A percentile compares a stretch with the other conserved stretches of the same genome.
phyloP scores from a whole-genome alignment of 92 coral and sea anemone species.

The Blastomussa wellsi region DNA sequence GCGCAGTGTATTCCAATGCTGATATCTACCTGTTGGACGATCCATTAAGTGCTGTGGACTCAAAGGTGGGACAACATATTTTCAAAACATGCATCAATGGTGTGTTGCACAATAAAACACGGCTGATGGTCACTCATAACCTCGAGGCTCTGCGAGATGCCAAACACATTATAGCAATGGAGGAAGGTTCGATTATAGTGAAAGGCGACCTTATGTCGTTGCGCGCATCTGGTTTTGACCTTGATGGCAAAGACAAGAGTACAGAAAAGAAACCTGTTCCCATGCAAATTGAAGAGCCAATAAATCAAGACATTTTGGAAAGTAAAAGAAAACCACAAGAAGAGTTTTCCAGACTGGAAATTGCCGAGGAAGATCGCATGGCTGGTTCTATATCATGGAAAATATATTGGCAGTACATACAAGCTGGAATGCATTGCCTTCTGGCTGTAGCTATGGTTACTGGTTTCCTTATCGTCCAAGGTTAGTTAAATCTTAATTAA shows the following conservation, averaged over 20 bases:
- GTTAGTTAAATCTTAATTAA: too few species aligned
- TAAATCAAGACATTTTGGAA: background rate
- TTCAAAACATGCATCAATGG: conserved; percentile 23
- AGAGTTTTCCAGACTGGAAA: background rate
- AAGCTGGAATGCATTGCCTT: conserved; percentile 12
- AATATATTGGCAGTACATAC: conserved; percentile 43
- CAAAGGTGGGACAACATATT: conserved; percentile 25
- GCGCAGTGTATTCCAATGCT: too few species aligned
- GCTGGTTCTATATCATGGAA: conserved; percentile 43
- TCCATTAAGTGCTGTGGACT: conserved; percentile 32
- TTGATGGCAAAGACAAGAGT: background rate
- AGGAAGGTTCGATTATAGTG: conserved; percentile 4
- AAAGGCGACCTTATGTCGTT: background rate
- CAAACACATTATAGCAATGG: too few species aligned
- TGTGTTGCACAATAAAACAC: conserved; percentile 9
- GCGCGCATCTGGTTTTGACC: background rate
- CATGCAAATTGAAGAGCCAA: background rate
- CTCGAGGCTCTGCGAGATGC: background rate
- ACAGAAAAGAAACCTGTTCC: background rate
- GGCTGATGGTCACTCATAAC: conserved; percentile 29
- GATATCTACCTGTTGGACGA: too few species aligned
- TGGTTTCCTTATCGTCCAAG: background rate
- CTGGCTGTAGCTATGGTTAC: background rate
- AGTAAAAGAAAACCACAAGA: background rate
- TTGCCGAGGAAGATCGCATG: conserved; percentile 42